Percentiles rank a stretch among this genome's conserved stretches.
Evolutionary conservation across 2,113 vertebrate genomes (phyloP).

Genomic region (Leucopsar rothschildi): DNA sequence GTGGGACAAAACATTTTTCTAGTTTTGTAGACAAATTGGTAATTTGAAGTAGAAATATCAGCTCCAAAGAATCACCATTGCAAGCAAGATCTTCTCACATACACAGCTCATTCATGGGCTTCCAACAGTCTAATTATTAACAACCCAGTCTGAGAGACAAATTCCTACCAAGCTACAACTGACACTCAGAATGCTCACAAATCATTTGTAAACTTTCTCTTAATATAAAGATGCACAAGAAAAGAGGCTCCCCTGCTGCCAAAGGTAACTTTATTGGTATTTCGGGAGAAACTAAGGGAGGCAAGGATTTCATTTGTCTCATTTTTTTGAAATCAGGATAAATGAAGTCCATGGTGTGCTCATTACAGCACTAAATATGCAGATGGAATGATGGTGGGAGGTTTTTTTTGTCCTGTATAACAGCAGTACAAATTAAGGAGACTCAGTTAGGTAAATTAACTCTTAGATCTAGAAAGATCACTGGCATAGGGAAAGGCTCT

Average conservation of each 20-base stretch:
- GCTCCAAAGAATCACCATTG: not conserved
- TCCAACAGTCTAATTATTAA: not conserved
- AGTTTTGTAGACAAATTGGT: not conserved
- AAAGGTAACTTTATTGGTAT: not conserved
- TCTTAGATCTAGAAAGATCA: slow-evolving; percentile 23
- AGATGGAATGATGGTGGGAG: not conserved
- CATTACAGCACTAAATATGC: slow-evolving; percentile 21
- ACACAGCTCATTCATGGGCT: not conserved
- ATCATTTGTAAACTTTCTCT: not conserved
- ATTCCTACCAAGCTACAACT: not conserved
- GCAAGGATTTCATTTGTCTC: not conserved
- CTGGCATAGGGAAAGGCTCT: not conserved
- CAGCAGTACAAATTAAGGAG: slow-evolving; percentile 25
- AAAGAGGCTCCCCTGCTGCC: not conserved
- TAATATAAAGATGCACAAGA: not conserved
- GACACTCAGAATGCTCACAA: not conserved
- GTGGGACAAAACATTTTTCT: not conserved
- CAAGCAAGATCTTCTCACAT: not conserved
- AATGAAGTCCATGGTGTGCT: not conserved
- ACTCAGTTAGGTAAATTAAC: slow-evolving; percentile 29
- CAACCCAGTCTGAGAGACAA: not conserved
- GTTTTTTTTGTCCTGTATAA: not conserved
- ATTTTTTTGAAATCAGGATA: not conserved
- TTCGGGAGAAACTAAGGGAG: not conserved
- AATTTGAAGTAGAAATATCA: not conserved